Evolutionary conservation across 2,888 invertebrate genomes (phyloP).

Genomic region (Nudaria mundana): DNA sequence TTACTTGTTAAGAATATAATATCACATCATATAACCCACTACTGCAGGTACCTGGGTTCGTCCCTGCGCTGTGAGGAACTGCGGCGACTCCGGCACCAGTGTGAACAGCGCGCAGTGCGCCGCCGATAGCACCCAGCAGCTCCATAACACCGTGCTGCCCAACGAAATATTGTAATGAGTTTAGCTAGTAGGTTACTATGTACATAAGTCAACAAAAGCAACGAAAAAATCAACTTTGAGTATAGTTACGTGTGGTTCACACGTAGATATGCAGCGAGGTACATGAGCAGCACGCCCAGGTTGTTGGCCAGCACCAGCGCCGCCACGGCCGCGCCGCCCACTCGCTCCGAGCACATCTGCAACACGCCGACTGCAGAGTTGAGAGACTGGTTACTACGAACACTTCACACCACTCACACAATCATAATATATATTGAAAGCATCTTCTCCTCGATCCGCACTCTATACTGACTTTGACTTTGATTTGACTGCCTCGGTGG

Average conservation of each 20-base stretch:
- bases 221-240: no score
- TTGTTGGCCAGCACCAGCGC: slow-evolving; percentile 57
- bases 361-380: slow-evolving; percentile 6
- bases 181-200: no score
- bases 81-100: slow-evolving; percentile 59
- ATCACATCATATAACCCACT: no score
- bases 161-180: no score
- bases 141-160: slow-evolving; percentile 50
- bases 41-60: slow-evolving; percentile 42
- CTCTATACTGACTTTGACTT: no score
- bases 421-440: no score
- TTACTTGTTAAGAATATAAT: no score
- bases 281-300: slow-evolving; percentile 60
- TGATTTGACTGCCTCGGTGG: no score
- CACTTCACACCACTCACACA: no score
- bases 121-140: slow-evolving; percentile 47
- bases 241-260: slow-evolving; percentile 42
- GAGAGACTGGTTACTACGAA: no score
- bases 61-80: slow-evolving; percentile 56
- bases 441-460: no score
- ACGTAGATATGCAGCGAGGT: slow-evolving; percentile 49
- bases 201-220: no score
- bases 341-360: slow-evolving; percentile 49
- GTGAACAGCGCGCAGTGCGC: slow-evolving; percentile 47
- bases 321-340: slow-evolving; percentile 45